These are phyloP conservation scores for Hyperopisus bebe DNA, from an alignment of 2,113 vertebrate genomes.

Conservation along the genomic window DNA sequence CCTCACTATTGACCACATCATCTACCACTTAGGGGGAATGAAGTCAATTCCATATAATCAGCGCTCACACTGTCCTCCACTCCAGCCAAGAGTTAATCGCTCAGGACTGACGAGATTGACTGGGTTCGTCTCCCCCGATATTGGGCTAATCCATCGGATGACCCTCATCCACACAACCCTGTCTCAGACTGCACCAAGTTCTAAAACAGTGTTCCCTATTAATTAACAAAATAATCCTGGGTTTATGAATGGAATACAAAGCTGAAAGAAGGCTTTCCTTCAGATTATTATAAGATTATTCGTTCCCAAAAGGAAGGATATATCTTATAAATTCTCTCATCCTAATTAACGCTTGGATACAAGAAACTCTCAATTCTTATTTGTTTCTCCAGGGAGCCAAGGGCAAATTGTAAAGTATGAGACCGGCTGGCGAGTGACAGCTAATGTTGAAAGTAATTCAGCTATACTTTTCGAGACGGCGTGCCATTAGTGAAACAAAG, in stretches of 20 bases:
- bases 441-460: background rate
- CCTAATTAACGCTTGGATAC: slow-evolving; percentile 9
- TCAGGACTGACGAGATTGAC: background rate
- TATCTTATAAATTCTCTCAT: background rate
- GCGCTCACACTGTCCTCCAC: background rate
- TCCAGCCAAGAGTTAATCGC: background rate
- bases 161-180: background rate
- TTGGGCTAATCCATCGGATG: background rate
- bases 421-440: background rate
- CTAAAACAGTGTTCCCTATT: background rate
- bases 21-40: background rate
- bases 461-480: background rate
- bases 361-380: background rate
- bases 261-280: background rate
- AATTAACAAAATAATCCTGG: slow-evolving; percentile 14
- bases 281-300: slow-evolving; percentile 16
- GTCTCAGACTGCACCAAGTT: background rate
- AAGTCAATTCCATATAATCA: background rate
- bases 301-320: slow-evolving; percentile 1
- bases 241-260: background rate
- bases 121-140: background rate
- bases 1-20: slow-evolving; percentile 28
- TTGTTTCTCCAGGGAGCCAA: slow-evolving; percentile 1
- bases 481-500: background rate
- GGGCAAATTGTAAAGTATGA: background rate